These are phyloP conservation scores for Scophthalmus maximus DNA, from an alignment of 2,113 vertebrate species.

Conservation along the genomic window DNA sequence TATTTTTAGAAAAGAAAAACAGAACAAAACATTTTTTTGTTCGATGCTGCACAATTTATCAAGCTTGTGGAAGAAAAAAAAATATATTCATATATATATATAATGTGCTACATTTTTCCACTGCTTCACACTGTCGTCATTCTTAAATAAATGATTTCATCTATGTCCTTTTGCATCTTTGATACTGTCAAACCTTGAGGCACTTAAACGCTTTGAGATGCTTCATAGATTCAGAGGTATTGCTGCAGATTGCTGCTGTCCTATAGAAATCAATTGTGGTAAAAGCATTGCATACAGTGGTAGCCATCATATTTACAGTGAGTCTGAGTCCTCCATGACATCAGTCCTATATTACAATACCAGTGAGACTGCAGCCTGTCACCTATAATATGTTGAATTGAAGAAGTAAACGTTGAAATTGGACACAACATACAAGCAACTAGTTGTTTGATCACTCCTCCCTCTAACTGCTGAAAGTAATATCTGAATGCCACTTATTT, in stretches of 20 bases:
- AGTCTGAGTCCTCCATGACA: background rate
- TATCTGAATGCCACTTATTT: background rate
- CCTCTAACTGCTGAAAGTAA: background rate
- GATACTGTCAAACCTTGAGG: slow-evolving; percentile 69
- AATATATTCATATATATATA: slow-evolving; percentile 10
- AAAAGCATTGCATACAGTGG: slow-evolving; percentile 29
- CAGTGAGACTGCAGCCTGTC: slow-evolving; percentile 21
- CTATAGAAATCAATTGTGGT: slow-evolving; percentile 25
- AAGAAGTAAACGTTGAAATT: slow-evolving; percentile 7
- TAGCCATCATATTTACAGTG: slow-evolving; percentile 15
- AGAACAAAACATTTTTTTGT: slow-evolving; percentile 29
- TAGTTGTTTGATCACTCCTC: background rate
- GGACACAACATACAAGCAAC: background rate
- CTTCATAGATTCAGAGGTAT: slow-evolving; percentile 46
- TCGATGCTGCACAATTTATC: slow-evolving; percentile 35
- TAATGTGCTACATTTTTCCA: slow-evolving; percentile 62
- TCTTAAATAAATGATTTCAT: slow-evolving; percentile 71
- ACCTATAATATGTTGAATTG: background rate
- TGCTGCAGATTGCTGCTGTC: slow-evolving; percentile 32
- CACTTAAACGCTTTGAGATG: slow-evolving; percentile 77
- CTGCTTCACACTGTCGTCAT: slow-evolving; percentile 57
- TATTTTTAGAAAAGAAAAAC: slow-evolving; percentile 54
- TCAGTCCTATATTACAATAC: slow-evolving; percentile 7
- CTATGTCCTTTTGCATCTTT: slow-evolving; percentile 38
- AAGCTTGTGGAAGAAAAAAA: slow-evolving; percentile 61